phyloP scores from a whole-genome alignment of 2,113 vertebrate genomes.

The Corythoichthys intestinalis region DNA sequence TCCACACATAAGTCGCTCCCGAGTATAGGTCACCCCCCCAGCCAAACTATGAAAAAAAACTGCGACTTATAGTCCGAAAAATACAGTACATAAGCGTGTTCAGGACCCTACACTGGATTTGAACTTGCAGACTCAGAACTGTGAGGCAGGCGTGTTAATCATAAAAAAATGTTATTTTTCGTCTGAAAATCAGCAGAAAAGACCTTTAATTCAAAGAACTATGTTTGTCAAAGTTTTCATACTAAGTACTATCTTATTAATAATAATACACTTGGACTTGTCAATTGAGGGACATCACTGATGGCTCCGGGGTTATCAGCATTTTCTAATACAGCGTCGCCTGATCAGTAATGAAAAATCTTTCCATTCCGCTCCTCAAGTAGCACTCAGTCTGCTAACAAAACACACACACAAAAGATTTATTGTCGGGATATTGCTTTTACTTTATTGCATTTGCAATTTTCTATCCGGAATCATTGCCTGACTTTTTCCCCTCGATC shows the following conservation, averaged over 20 bases:
- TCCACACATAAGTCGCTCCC: no score
- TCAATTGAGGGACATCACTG: background rate
- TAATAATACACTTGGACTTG: background rate
- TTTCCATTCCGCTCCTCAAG: background rate
- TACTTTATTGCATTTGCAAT: slow-evolving; percentile 14
- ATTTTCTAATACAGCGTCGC: background rate
- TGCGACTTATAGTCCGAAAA: no score
- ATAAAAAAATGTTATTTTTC: no score
- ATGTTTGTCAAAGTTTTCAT: background rate
- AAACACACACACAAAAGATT: background rate
- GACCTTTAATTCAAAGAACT: background rate
- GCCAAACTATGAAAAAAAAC: no score
- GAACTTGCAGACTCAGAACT: no score
- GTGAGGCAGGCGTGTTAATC: no score
- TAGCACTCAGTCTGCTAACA: background rate
- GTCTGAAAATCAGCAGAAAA: no score
- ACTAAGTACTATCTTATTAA: background rate
- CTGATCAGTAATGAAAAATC: slow-evolving; percentile 3
- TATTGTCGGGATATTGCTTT: slow-evolving; percentile 3
- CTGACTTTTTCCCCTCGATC: slow-evolving; percentile 33
- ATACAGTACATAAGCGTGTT: no score
- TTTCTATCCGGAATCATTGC: slow-evolving; percentile 2
- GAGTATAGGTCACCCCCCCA: no score
- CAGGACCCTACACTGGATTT: no score
- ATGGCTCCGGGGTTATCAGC: background rate